Percentiles rank a stretch among this genome's conserved stretches.
phyloP scores from a whole-genome alignment of 2,113 vertebrate species.

The Indicator indicator region DNA sequence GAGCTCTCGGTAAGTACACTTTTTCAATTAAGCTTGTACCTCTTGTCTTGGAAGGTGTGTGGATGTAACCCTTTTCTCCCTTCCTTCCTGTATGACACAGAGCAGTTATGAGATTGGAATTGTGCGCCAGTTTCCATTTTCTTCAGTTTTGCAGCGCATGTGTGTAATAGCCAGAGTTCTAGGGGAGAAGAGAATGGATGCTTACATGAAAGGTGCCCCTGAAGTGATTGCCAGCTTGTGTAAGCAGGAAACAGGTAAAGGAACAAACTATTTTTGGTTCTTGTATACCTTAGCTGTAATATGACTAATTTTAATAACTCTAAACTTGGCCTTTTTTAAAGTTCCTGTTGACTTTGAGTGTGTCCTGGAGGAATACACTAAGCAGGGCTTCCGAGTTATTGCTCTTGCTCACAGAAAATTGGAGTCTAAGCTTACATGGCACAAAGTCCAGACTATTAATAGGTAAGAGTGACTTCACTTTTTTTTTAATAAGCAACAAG shows the following conservation, averaged over 20 bases:
- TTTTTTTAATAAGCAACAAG: not conserved
- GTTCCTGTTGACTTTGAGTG: constrained; percentile 89
- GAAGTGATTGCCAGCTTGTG: constrained; percentile 92
- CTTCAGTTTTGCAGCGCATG: constrained; percentile 94
- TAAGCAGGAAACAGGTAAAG: constrained; percentile 89
- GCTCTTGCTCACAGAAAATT: constrained; percentile 93
- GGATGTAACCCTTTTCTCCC: not conserved
- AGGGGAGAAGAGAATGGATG: constrained; percentile 94
- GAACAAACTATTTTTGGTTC: not conserved
- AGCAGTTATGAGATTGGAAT: constrained; percentile 93
- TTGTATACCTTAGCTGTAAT: not conserved
- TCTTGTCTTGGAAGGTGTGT: not conserved
- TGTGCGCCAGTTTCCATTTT: constrained; percentile 96
- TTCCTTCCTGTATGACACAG: constrained; percentile 69
- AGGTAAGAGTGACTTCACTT: constrained; percentile 77
- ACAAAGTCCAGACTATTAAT: constrained; percentile 93
- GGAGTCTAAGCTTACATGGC: constrained; percentile 94
- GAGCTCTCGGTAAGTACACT: constrained; percentile 88
- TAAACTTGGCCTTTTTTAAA: constrained; percentile 53
- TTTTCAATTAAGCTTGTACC: not conserved
- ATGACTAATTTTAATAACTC: not conserved
- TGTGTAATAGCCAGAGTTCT: constrained; percentile 88
- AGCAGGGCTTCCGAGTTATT: constrained; percentile 95
- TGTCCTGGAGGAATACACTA: constrained; percentile 92
- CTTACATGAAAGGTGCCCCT: constrained; percentile 94